A percentile compares a stretch with the other conserved stretches of the same genome.
Evolutionary conservation across 2,113 vertebrate species (phyloP).

Genomic region (Coryphaenoides rupestris): DNA sequence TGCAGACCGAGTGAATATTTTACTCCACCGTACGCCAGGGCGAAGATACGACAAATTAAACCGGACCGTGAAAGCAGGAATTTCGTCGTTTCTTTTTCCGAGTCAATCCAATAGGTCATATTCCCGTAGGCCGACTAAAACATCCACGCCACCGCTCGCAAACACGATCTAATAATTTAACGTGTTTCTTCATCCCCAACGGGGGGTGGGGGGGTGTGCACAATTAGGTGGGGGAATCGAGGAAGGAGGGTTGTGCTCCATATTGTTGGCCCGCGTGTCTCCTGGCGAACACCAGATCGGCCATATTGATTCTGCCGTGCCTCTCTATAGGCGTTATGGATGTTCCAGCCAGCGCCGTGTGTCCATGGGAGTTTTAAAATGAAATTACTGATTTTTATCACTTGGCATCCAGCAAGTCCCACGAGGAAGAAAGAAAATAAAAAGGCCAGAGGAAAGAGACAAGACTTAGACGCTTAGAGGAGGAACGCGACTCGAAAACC

Average conservation of each 20-base stretch:
- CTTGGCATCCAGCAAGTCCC: constrained; percentile 49
- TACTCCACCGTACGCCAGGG: constrained; percentile 19
- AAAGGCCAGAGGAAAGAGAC: constrained; percentile 12
- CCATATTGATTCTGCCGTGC: constrained; percentile 61
- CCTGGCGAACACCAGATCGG: constrained; percentile 44
- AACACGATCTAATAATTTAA: constrained; percentile 52
- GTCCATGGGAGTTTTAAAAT: constrained; percentile 66
- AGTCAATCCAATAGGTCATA: constrained; percentile 29
- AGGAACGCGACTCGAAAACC: constrained; percentile 42
- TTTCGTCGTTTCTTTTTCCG: no score
- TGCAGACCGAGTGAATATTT: no score
- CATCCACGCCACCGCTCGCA: constrained; percentile 33
- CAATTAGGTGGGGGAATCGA: no score
- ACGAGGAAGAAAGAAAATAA: constrained; percentile 35
- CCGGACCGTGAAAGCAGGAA: no score
- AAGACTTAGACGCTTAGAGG: constrained; percentile 30
- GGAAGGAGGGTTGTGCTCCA: constrained; percentile 34
- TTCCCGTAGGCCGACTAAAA: constrained; percentile 39
- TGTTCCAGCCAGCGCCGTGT: constrained; percentile 42
- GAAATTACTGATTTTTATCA: constrained; percentile 70
- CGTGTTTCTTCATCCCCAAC: constrained; percentile 49
- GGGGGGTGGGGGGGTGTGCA: no score
- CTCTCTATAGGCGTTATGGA: constrained; percentile 57
- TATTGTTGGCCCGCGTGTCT: constrained; percentile 38
- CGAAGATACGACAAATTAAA: constrained; percentile 42